phyloP scores from a whole-genome alignment of 2,797 vertebrate genomes.

The Pipistrellus pipistrellus region DNA sequence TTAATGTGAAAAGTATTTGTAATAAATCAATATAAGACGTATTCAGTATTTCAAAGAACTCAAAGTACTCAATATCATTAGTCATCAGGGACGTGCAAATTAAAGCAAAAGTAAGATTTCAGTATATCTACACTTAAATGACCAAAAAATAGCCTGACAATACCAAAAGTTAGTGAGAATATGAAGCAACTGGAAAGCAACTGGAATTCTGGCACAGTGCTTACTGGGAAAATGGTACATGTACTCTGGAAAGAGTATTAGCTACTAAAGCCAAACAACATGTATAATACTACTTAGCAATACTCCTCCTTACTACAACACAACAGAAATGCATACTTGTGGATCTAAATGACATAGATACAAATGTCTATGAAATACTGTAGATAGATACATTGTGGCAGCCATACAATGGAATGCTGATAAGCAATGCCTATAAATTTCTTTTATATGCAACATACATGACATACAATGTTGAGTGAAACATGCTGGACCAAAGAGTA shows the following conservation, averaged over 20 bases:
- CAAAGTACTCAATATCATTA: background rate
- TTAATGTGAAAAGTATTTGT: background rate
- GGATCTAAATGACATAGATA: background rate
- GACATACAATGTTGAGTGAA: background rate
- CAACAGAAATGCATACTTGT: background rate
- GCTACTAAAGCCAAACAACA: background rate
- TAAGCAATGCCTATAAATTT: background rate
- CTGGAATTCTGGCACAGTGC: background rate
- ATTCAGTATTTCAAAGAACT: conserved; percentile 31
- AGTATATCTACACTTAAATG: background rate
- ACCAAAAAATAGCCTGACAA: background rate
- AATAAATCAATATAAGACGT: conserved; percentile 16
- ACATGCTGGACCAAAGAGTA: background rate
- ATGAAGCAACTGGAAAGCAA: background rate
- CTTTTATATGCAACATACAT: background rate
- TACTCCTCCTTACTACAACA: background rate
- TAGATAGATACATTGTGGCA: background rate
- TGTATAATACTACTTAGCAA: background rate
- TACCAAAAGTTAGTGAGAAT: background rate
- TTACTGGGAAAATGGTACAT: background rate
- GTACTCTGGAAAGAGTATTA: background rate
- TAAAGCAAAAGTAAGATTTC: background rate
- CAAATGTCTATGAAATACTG: background rate
- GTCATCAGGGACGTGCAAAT: background rate
- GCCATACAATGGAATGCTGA: background rate